Base-by-base conservation (phyloP, 2,888 invertebrate species). In the Actias luna region DNA sequence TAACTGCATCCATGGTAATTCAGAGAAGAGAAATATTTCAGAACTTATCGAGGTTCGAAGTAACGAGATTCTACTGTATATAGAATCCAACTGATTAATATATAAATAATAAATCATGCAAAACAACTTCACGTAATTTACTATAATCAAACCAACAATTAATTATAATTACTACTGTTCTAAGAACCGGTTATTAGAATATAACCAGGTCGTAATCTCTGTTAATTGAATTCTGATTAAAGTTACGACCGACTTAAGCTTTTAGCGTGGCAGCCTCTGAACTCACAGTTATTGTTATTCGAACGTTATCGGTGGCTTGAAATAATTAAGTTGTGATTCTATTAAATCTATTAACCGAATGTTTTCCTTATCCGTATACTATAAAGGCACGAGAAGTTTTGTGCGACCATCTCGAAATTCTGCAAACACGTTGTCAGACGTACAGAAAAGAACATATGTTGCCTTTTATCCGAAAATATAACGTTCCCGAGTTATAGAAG, bases 121-220 rank as follows among this genome's bases (percentile, higher is more conserved):
- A 50, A 25, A 22, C 12, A 50, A 25, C 10, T 50, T 22, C 2
- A 46, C 18, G 10, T 22, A 22, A 22, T 50, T 25, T 25, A 50
- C 22, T 8, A 50, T 16, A 50, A 50, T 50, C 14, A 50, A 10
- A 50, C 25, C 12, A 50, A 3, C 12, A 50, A 50, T 50, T 50
- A 22, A 50, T 50, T 50, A 50, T 50, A 50, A 25, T 50, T 50
- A 50, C 46, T 50, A 50, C 46, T 50, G 25, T 50, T 25, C 46
- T 50, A 10, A 25, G 25, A 50, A 50, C 12, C 46, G 22, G 12
- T 25, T 50, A 46, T 12, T 50, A 50, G 0, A 22, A 25, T 16
- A 16, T 50, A 50, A 50, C 46, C 12, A 50, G 46, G 46, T 50
- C 25, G 25, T 50, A 50, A 50, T 25, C 22, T 25, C 46, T 12